Evolutionary conservation across 2,113 vertebrate species (phyloP), one percentile per base, ranked within the genome.

Genomic region (Sceloporus tristichus): DNA sequence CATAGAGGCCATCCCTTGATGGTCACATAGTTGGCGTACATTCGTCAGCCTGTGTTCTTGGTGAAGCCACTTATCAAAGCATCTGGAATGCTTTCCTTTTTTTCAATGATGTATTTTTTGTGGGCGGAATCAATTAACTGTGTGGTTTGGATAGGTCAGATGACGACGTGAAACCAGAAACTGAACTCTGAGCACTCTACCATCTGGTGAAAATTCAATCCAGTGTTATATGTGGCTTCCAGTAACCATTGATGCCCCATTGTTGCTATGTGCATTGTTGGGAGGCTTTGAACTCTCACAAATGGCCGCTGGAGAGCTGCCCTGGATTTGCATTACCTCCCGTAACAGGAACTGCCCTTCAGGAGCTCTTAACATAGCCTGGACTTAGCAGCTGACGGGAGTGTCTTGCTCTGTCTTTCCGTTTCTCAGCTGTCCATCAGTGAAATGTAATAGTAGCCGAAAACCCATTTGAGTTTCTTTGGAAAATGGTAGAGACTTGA

Each of bases 121-220:
- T 77, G 91, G 91, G 87, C 93, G 78, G 90, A 93, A 84, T 90
- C 91, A 87, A 90, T 92, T 93, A 90, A 90, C 38, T 0, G 42
- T 90, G 90, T 86, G 91, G 91, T 88, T 77, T 2, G 65, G 91
- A 56, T 2, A 88, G 91, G 90, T 93, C 80, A 66, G 74, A 90
- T 87, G 92, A 90, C 85, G 65, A 88, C 38, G 71, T 88, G 92
- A 91, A 91, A 90, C 88, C 88, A 89, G 88, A 93, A 88, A 89
- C 85, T 79, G 0, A 0, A 77, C 1, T 4, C 84, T 79, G 89
- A 91, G 91, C 93, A 86, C 92, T 93, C 85, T 86, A 86, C 92
- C 95, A 94, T 88, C 95, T 95, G 95, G 88, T 91, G 90, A 1
- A 0, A 4, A 4, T 85, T 91, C 0, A 0, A 23, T 88, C 59